Conservation (phyloP, 2,113 vertebrate species). For the Megaptera novaeangliae region DNA sequence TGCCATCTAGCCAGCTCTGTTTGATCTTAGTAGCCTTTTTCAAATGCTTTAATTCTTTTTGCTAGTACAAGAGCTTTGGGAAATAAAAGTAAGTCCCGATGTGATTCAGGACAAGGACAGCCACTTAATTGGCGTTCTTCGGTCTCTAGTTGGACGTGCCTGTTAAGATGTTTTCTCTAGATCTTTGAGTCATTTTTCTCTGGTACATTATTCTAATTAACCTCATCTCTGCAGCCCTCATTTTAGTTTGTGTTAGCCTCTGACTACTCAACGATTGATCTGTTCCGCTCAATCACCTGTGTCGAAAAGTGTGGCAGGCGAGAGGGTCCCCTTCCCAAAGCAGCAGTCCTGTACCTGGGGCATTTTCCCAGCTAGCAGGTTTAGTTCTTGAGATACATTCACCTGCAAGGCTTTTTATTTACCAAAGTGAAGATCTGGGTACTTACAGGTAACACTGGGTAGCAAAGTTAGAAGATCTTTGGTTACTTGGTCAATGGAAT, state of each 20-base stretch:
- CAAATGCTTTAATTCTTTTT: neutral
- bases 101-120: neutral
- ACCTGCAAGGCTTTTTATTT: neutral
- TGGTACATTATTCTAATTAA: conserved; percentile 54
- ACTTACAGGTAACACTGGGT: neutral
- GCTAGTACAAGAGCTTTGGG: neutral
- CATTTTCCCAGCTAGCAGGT: conserved; percentile 59
- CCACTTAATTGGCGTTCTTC: neutral
- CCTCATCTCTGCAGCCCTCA: conserved; percentile 57
- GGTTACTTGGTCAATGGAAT: neutral
- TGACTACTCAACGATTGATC: conserved; percentile 75
- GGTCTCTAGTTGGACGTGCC: neutral
- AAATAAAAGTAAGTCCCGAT: conserved; percentile 1
- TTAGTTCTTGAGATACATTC: neutral
- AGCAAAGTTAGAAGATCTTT: neutral
- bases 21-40: neutral
- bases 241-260: conserved; percentile 72
- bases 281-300: conserved; percentile 73
- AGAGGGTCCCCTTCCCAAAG: neutral
- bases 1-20: neutral
- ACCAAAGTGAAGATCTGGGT: neutral
- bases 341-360: conserved; percentile 26
- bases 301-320: neutral
- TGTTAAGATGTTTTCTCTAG: conserved; percentile 30
- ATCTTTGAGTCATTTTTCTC: conserved; percentile 63